phyloP scores from a whole-genome alignment of 2,113 vertebrate species.

The Anolis sagrei region DNA sequence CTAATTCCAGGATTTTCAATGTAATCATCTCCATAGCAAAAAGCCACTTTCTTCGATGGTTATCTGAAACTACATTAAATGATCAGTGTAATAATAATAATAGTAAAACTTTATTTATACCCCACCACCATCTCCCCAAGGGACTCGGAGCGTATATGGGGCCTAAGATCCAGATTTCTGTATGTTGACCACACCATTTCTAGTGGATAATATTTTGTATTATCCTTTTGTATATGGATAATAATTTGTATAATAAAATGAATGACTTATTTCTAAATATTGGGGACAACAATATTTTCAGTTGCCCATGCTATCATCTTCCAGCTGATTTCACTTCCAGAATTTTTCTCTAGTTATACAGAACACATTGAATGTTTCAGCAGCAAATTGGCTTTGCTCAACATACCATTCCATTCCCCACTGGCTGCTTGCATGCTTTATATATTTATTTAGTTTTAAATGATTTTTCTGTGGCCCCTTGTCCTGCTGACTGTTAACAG shows the following conservation, averaged over 20 bases:
- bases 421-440: not conserved
- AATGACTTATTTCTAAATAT: rapidly evolving
- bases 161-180: not conserved
- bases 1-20: too few relatives aligned
- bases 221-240: not conserved
- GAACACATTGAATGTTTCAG: not conserved
- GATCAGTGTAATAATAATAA: too few relatives aligned
- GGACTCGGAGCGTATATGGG: too few relatives aligned
- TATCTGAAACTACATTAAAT: not conserved
- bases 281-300: not conserved
- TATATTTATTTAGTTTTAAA: not conserved
- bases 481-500: not conserved
- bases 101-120: too few relatives aligned
- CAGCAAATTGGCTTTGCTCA: not conserved
- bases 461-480: not conserved
- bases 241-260: not conserved
- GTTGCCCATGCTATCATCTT: not conserved
- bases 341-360: not conserved
- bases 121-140: too few relatives aligned
- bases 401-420: not conserved
- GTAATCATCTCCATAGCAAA: not conserved
- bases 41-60: not conserved
- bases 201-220: not conserved
- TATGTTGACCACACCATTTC: not conserved
- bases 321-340: constrained; percentile 6